Evolutionary conservation across 2,113 vertebrate genomes (phyloP).

Genomic region (Lates calcarifer): DNA sequence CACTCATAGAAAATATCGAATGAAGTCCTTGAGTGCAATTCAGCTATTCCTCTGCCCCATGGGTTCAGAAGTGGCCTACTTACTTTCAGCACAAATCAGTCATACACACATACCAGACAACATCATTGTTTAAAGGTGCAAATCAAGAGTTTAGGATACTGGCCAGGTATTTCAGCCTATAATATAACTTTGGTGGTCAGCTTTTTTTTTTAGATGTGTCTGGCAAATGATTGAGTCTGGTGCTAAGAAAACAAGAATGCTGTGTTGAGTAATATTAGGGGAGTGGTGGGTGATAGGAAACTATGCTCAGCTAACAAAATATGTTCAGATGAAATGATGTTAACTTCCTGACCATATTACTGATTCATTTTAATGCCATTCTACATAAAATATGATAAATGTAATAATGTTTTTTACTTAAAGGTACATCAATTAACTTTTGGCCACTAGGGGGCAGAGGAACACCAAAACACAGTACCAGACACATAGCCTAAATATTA

Average conservation of each 20-base stretch:
- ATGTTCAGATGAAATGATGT: neutral
- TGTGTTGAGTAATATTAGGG: neutral
- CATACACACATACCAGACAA: slow-evolving; percentile 14
- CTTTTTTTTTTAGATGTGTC: too few species aligned
- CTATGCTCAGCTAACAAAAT: neutral
- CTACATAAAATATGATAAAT: neutral
- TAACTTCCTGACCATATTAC: neutral
- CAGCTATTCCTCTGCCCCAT: neutral
- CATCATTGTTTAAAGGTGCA: slow-evolving; percentile 6
- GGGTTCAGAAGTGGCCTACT: slow-evolving; percentile 31
- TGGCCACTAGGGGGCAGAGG: neutral
- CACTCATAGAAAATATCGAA: slow-evolving; percentile 15
- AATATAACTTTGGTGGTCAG: too few species aligned
- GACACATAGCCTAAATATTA: neutral
- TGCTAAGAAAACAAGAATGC: neutral
- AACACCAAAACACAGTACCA: neutral
- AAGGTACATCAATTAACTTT: neutral
- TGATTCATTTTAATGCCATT: neutral
- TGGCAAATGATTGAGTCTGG: neutral
- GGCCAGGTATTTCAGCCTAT: slow-evolving; percentile 6
- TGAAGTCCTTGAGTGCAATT: slow-evolving; percentile 24
- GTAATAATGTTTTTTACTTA: neutral
- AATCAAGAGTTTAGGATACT: slow-evolving; percentile 1
- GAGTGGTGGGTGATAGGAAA: neutral
- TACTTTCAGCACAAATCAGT: slow-evolving; percentile 31